Conservation (phyloP, 2,113 vertebrate species). For the Passer domesticus region DNA sequence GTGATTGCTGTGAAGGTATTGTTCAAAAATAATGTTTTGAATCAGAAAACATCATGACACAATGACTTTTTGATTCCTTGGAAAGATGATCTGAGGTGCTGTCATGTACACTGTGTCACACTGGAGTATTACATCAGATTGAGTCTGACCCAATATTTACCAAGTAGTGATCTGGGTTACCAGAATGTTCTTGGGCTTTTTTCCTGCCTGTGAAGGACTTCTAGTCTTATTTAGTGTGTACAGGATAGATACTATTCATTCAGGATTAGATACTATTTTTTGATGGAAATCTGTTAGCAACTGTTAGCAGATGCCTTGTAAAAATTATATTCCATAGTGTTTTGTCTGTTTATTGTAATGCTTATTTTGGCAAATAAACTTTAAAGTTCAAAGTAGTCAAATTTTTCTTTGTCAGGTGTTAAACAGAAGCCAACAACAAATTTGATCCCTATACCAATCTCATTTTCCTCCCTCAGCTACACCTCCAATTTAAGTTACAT, state of each 20-base stretch:
- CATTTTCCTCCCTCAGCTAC: accelerated
- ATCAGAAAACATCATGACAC: background rate
- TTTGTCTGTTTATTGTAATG: background rate
- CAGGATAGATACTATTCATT: background rate
- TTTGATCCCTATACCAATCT: background rate
- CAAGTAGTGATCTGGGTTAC: background rate
- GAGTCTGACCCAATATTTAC: background rate
- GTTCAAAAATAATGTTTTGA: background rate
- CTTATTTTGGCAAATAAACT: background rate
- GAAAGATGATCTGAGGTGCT: background rate
- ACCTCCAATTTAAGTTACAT: background rate
- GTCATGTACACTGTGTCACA: background rate
- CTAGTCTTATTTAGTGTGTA: background rate
- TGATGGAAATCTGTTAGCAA: background rate
- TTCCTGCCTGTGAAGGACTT: background rate
- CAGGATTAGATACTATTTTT: background rate
- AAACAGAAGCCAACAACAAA: background rate
- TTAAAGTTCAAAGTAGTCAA: background rate
- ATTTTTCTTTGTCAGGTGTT: background rate
- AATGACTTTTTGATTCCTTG: background rate
- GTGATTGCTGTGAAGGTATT: background rate
- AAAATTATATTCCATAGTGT: background rate
- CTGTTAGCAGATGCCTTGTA: background rate
- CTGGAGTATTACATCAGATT: background rate
- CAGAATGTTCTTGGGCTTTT: background rate